Evolutionary conservation across 1,140 invertebrate genomes (phyloP).

Genomic region (Dreissena rostriformis): DNA sequence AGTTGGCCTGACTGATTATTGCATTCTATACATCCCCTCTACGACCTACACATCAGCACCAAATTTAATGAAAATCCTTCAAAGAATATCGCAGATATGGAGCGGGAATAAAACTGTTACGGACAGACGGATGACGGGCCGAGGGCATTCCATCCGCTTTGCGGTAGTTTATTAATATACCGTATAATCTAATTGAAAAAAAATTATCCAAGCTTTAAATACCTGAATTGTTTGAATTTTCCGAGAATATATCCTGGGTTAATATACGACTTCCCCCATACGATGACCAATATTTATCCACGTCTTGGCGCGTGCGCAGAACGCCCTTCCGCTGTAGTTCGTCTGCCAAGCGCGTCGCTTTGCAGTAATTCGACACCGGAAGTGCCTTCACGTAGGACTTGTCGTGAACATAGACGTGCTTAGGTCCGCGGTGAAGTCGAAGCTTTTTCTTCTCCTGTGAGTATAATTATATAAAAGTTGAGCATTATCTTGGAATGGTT

Average conservation of each 20-base stretch:
- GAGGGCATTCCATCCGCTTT: not conserved
- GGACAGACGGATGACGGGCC: too few species aligned
- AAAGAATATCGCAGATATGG: not conserved
- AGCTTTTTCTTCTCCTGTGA: conserved; percentile 41
- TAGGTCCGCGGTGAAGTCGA: conserved; percentile 33
- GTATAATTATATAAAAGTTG: not conserved
- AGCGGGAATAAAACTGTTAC: not conserved
- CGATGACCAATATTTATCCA: conserved; percentile 42
- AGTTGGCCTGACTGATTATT: too few species aligned
- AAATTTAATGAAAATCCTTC: not conserved
- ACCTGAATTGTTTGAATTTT: conserved; percentile 32
- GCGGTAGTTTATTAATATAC: not conserved
- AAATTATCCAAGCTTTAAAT: not conserved
- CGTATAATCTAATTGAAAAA: not conserved
- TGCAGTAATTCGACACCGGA: conserved; percentile 49
- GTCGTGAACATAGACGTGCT: conserved; percentile 39
- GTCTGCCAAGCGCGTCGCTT: conserved; percentile 49
- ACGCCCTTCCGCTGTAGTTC: conserved; percentile 48
- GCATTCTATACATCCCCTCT: not conserved
- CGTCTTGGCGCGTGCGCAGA: conserved; percentile 36
- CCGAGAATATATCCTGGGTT: conserved; percentile 38
- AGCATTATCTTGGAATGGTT: too few species aligned
- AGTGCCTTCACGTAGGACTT: conserved; percentile 25
- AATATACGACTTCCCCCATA: conserved; percentile 1
- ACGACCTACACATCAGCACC: not conserved